Evolutionary conservation across 2,888 invertebrate genomes (phyloP).

Genomic region (Ethmia dodecea): DNA sequence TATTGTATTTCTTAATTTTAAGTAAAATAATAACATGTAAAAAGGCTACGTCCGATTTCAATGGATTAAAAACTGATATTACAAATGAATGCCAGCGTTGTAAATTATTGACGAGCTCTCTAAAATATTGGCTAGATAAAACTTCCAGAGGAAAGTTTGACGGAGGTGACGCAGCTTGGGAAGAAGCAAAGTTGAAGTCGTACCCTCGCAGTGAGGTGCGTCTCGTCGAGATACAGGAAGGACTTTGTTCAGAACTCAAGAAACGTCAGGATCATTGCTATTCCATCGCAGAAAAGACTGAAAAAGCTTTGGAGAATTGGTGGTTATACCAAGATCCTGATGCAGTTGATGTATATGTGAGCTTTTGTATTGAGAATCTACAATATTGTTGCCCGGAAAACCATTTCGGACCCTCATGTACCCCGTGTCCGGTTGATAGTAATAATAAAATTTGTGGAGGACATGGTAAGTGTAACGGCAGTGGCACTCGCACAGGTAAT

Average conservation of each 20-base stretch:
- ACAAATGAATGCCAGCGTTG: conserved; percentile 82
- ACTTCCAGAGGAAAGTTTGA: conserved; percentile 93
- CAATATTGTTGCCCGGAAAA: conserved; percentile 90
- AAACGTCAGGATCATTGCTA: conserved; percentile 89
- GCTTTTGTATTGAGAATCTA: conserved; percentile 88
- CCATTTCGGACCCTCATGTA: conserved; percentile 89
- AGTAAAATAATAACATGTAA: conserved; percentile 27
- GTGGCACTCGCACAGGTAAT: conserved; percentile 93
- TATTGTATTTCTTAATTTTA: conserved; percentile 25
- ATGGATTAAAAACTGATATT: conserved; percentile 14
- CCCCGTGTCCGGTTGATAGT: conserved; percentile 79
- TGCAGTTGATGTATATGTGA: conserved; percentile 58
- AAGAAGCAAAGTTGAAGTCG: conserved; percentile 89
- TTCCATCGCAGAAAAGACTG: conserved; percentile 86
- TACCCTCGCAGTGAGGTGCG: conserved; percentile 93
- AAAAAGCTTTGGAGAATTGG: conserved; percentile 91
- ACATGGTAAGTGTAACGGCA: conserved; percentile 88
- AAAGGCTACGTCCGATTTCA: conserved; percentile 24
- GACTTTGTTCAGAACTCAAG: conserved; percentile 84
- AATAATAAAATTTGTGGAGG: conserved; percentile 84
- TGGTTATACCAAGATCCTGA: conserved; percentile 84
- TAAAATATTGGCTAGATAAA: conserved; percentile 86
- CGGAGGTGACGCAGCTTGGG: conserved; percentile 96
- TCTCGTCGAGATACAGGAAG: conserved; percentile 94
- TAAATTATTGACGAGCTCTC: conserved; percentile 83